Conservation (phyloP, 2,888 invertebrate species). For the Rhimphoctona megacephalus region DNA sequence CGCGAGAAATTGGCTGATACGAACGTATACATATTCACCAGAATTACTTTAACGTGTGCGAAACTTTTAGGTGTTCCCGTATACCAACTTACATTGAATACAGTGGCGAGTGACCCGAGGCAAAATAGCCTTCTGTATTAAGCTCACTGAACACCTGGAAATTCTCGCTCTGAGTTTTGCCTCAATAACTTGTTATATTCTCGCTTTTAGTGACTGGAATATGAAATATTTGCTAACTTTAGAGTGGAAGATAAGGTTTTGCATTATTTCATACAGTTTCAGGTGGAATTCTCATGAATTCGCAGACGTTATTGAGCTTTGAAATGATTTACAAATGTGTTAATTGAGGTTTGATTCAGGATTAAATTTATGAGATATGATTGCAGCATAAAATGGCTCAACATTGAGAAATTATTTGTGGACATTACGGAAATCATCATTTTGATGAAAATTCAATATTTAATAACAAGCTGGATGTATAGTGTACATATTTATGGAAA, state of each 20-base stretch:
- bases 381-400: neutral
- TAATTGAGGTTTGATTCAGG: neutral
- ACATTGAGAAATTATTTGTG: neutral
- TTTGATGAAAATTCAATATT: slow-evolving; percentile 32
- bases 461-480: slow-evolving; percentile 8
- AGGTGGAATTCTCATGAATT: neutral
- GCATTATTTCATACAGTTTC: neutral
- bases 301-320: neutral
- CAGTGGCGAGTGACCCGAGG: neutral
- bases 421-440: slow-evolving; percentile 18
- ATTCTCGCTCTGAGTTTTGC: neutral
- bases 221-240: neutral
- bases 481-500: neutral
- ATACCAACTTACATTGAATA: no score
- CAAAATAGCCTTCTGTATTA: neutral
- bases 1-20: slow-evolving; percentile 26
- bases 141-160: neutral
- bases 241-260: neutral
- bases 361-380: neutral
- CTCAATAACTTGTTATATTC: neutral
- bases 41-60: slow-evolving; percentile 5
- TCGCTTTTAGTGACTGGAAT: neutral
- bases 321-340: neutral
- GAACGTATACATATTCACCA: neutral
- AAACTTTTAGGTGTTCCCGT: slow-evolving; percentile 16